Evolutionary conservation across 1,140 invertebrate species (phyloP), one percentile per base, ranked within the genome.

Genomic region (Pseudomyrmex gracilis): DNA sequence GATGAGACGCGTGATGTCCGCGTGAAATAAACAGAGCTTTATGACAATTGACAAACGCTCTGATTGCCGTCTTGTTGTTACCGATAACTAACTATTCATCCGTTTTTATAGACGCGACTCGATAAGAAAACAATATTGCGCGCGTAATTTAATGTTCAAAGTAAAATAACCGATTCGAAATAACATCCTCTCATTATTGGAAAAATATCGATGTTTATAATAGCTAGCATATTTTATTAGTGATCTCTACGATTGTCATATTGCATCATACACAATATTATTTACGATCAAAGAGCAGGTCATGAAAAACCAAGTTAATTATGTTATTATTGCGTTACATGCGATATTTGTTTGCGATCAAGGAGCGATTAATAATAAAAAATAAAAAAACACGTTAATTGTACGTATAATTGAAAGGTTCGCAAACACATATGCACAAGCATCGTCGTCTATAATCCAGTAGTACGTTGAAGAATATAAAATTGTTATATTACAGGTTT

Each of bases 1-100:
- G 90, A 91, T 90, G 87, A 91, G 85, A 82, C 87, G 77, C 84
- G 77, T 73, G 85, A 89, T 77, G 78, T 74, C 61, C 85, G 73
- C 67, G 83, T 85, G 57, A 66, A 82, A 47, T 47, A 47, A 49
- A 34, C n/a, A 10, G 47, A n/a, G 13, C 12, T 49, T 57, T 20
- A 43, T 10, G 34, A 57, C 34, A 64, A 57, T 83, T 76, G 53
- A 68, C 55, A 15, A 78, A 68, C 17, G 20, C 34, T 47, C 57
- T 24, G 76, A 58, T 78, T 70, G 51, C 20, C 24, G 49, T 45
- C 13, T 57, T 20, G 20, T 47, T 73, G 47, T 67, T 1, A 20
- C 43, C 34, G 9, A 43, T 49, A 45, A 34, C 24, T 10, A 2
- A 47, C 10, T 24, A 12, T 57, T 45, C 13, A 24, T 24, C 12